These are phyloP conservation scores for Amitus sp. DNA, from an alignment of 2,888 invertebrate genomes.

Conservation along the genomic window DNA sequence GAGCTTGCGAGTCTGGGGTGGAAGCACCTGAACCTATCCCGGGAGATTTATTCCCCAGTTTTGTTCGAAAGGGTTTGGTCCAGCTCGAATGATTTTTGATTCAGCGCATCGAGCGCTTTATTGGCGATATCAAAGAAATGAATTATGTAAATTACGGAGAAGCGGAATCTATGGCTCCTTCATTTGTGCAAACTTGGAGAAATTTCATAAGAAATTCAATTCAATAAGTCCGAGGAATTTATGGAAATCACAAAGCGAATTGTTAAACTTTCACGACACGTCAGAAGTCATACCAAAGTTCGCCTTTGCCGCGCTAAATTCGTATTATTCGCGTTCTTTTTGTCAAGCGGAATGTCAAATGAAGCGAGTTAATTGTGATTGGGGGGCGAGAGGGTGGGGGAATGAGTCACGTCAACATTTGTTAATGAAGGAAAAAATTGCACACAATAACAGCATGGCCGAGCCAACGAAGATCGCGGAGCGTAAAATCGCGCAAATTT, in stretches of 20 bases:
- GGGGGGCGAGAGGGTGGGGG: not conserved
- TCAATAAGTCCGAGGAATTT: conserved; percentile 1
- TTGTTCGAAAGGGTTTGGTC: too few species aligned
- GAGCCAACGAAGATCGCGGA: not conserved
- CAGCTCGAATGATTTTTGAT: too few species aligned
- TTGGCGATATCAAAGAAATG: not conserved
- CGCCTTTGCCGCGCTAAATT: not conserved
- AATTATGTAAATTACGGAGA: conserved; percentile 4
- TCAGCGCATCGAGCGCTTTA: not conserved
- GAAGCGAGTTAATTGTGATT: not conserved
- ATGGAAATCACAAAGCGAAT: conserved; percentile 1
- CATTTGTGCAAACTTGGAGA: not conserved
- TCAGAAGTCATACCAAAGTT: conserved; percentile 3
- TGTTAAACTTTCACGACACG: not conserved
- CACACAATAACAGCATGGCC: not conserved
- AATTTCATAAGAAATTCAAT: conserved; percentile 2
- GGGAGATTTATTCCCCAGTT: too few species aligned
- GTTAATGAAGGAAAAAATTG: not conserved
- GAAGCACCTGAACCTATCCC: too few species aligned
- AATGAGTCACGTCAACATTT: not conserved
- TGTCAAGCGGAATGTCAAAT: not conserved
- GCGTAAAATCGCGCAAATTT: not conserved
- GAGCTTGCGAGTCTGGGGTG: too few species aligned
- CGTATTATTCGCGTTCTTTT: not conserved
- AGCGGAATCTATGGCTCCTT: not conserved